Evolutionary conservation across 2,113 vertebrate species (phyloP).

Genomic region (Lepus timidus): DNA sequence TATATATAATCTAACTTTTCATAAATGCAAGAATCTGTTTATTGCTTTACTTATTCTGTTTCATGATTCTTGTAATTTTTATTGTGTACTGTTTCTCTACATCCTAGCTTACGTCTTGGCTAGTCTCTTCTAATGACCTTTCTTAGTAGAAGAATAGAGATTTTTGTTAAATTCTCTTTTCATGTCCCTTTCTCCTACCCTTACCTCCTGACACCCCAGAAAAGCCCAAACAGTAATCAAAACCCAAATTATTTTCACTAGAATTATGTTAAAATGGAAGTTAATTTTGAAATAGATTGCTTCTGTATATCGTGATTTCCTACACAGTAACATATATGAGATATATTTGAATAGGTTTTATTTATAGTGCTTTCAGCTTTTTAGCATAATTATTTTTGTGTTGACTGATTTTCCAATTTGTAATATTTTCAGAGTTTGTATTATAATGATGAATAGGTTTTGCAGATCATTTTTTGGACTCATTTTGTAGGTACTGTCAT

Average conservation of each 20-base stretch:
- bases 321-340: not conserved
- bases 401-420: not conserved
- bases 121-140: not conserved
- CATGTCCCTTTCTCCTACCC: not conserved
- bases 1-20: not conserved
- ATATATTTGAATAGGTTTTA: constrained; percentile 1
- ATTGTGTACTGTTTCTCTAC: not conserved
- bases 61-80: not conserved
- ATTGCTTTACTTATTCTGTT: not conserved
- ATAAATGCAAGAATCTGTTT: not conserved
- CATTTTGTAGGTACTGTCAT: constrained; percentile 95
- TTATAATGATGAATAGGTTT: not conserved
- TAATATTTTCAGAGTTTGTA: not conserved
- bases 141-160: not conserved
- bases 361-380: not conserved
- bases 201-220: not conserved
- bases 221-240: not conserved
- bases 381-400: constrained; percentile 37
- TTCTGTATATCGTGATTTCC: not conserved
- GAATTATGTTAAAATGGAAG: not conserved
- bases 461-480: constrained; percentile 59
- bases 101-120: not conserved
- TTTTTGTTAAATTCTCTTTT: constrained; percentile 25
- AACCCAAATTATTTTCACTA: constrained; percentile 55
- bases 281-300: constrained; percentile 43